phyloP scores from a whole-genome alignment of 2,888 invertebrate species.

The Hypomecis atomaria region DNA sequence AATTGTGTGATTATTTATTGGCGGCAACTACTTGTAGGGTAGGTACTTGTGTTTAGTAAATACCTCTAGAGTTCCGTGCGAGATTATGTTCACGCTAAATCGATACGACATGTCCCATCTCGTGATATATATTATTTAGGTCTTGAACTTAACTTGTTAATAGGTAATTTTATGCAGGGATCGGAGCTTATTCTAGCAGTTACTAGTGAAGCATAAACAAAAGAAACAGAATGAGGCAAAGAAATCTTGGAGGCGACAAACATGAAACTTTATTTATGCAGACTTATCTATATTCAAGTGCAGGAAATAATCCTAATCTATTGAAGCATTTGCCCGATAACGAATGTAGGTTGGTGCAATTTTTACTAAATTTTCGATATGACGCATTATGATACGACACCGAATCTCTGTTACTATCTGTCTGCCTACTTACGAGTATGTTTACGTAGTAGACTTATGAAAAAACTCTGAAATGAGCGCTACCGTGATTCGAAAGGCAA shows the following conservation, averaged over 20 bases:
- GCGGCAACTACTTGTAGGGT: no score
- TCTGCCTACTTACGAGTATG: neutral
- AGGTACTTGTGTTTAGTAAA: no score
- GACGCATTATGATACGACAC: neutral
- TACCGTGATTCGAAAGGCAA: no score
- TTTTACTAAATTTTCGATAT: slow-evolving; percentile 21
- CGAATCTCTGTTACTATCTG: neutral
- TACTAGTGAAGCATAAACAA: neutral
- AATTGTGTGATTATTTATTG: no score
- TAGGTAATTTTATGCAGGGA: no score
- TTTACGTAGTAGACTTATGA: neutral
- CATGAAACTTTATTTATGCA: slow-evolving; percentile 1
- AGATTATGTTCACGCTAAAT: no score
- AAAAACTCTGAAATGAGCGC: no score
- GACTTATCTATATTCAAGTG: slow-evolving; percentile 22
- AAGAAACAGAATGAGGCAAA: neutral
- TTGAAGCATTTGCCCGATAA: slow-evolving; percentile 33
- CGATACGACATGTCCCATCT: no score
- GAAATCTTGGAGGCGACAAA: neutral
- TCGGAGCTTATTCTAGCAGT: no score
- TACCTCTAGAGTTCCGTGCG: no score
- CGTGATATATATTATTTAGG: no score
- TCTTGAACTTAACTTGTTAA: no score
- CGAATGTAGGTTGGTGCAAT: slow-evolving; percentile 31
- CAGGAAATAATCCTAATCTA: slow-evolving; percentile 29